phyloP scores from a whole-genome alignment of 1,140 invertebrate species.

The Conus betulinus region DNA sequence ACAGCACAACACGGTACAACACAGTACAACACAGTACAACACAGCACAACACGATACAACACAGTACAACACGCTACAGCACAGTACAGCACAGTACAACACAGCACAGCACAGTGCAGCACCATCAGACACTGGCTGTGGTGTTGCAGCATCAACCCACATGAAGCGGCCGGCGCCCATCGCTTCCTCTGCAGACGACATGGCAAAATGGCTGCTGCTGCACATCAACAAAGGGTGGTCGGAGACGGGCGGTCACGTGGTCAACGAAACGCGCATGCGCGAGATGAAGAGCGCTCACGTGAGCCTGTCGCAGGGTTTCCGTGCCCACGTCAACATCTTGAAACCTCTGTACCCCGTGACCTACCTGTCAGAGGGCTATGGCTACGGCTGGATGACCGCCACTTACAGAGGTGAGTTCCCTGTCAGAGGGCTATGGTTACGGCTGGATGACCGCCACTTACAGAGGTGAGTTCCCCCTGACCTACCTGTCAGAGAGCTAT shows the following conservation, averaged over 20 bases:
- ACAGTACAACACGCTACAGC: too few species aligned
- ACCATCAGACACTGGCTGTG: background rate
- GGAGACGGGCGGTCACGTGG: background rate
- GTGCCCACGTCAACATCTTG: background rate
- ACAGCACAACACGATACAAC: too few species aligned
- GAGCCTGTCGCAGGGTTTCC: background rate
- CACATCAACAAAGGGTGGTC: slow-evolving; percentile 34
- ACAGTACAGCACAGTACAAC: too few species aligned
- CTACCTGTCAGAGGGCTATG: slow-evolving; percentile 32
- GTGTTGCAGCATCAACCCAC: slow-evolving; percentile 42
- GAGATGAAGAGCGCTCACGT: slow-evolving; percentile 34
- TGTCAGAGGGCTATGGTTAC: slow-evolving; percentile 37
- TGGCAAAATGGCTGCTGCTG: slow-evolving; percentile 43
- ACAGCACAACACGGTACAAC: too few species aligned
- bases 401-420: slow-evolving; percentile 41
- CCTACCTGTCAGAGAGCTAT: slow-evolving; percentile 25
- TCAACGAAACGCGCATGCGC: slow-evolving; percentile 23
- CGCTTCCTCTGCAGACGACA: slow-evolving; percentile 45
- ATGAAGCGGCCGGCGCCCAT: slow-evolving; percentile 50
- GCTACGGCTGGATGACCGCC: slow-evolving; percentile 47
- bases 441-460: slow-evolving; percentile 43
- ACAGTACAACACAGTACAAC: too few species aligned
- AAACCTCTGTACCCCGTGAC: slow-evolving; percentile 41
- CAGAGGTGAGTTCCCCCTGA: slow-evolving; percentile 45
- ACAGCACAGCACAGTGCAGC: too few species aligned